These are phyloP conservation scores for Bovichtus diacanthus DNA, from an alignment of 2,797 vertebrate species.

Conservation along the genomic window DNA sequence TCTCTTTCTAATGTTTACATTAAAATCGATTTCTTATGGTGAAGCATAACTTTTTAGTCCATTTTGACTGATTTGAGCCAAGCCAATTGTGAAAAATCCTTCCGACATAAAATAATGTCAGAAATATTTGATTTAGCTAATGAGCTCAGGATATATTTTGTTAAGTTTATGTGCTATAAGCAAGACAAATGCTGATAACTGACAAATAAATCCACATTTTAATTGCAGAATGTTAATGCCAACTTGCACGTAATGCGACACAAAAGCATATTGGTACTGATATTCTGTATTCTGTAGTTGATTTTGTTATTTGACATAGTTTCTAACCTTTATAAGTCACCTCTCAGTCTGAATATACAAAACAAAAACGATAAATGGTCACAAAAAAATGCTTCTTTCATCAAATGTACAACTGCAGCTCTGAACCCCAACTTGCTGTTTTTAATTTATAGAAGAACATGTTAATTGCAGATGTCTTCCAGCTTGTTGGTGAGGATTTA, in stretches of 20 bases:
- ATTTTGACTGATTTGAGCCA: conserved; percentile 37
- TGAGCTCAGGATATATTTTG: neutral
- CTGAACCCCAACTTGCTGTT: neutral
- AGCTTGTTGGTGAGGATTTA: conserved; percentile 15
- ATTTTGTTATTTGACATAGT: neutral
- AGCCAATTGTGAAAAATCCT: conserved; percentile 16
- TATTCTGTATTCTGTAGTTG: neutral
- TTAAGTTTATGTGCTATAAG: neutral
- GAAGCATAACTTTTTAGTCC: conserved; percentile 11
- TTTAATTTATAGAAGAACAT: neutral
- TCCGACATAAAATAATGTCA: conserved; percentile 35
- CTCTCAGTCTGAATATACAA: neutral
- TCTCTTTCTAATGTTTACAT: conserved; percentile 49
- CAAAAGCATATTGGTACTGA: neutral
- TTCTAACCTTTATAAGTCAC: neutral
- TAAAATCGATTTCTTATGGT: conserved; percentile 31
- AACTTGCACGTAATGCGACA: neutral
- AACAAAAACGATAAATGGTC: neutral
- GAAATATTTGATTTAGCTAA: neutral
- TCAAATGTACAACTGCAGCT: neutral
- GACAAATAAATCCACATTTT: neutral
- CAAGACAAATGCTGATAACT: neutral
- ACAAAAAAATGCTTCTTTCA: neutral
- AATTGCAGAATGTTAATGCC: neutral
- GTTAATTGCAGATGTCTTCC: neutral